A percentile compares a stretch with the other conserved stretches of the same genome.
These are phyloP conservation scores for Hypotaenidia okinawae DNA, from an alignment of 2,797 vertebrate species.

Conservation along the genomic window DNA sequence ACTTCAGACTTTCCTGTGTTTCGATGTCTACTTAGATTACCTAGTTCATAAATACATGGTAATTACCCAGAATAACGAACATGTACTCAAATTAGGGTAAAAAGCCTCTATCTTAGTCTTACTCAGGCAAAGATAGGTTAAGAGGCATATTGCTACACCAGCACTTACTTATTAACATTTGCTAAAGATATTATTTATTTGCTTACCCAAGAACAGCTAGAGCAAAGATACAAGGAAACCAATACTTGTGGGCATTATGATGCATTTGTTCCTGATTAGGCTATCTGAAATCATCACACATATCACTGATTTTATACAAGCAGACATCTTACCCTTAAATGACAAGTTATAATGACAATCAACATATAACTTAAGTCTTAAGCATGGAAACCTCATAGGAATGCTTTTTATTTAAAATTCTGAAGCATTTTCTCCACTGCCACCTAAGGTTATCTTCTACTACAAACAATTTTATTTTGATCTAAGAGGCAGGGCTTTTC, in stretches of 20 bases:
- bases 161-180: not conserved
- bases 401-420: not conserved
- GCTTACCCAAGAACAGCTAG: not conserved
- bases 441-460: not conserved
- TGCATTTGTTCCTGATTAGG: not conserved
- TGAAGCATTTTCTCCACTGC: not conserved
- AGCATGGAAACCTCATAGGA: not conserved
- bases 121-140: no score
- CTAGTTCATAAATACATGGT: not conserved
- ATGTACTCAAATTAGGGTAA: not conserved
- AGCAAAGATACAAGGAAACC: not conserved
- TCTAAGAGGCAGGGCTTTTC: not conserved
- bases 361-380: not conserved
- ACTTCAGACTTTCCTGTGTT: not conserved
- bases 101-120: no score
- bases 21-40: not conserved
- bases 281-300: not conserved
- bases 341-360: not conserved
- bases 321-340: not conserved
- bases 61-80: not conserved
- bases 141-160: not conserved
- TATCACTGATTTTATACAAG: rapidly evolving
- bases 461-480: not conserved
- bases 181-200: not conserved
- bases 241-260: not conserved